These are phyloP conservation scores for Cassiopea xamachana DNA, from an alignment of 30 jellyfish, hydroid and myxozoan species.

Conservation along the genomic window DNA sequence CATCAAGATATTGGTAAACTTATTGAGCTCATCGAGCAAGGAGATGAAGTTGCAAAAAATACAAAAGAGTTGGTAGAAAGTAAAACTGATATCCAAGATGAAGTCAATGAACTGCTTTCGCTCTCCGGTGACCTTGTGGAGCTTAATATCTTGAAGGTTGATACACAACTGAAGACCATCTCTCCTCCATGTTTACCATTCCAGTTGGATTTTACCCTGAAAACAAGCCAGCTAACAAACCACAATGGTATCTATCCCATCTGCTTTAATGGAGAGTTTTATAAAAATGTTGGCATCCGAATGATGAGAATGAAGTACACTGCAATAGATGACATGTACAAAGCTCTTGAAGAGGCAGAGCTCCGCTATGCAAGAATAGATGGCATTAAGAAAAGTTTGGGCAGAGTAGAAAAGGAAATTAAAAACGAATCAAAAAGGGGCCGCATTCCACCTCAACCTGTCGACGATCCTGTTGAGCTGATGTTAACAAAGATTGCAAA, in stretches of 20 bases:
- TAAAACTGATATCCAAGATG: not conserved
- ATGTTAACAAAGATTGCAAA: not conserved
- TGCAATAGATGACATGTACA: constrained; percentile 22
- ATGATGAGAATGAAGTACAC: constrained; percentile 6
- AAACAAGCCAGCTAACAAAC: not conserved
- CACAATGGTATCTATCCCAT: not conserved
- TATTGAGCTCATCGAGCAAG: constrained; percentile 13
- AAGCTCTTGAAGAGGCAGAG: constrained; percentile 50
- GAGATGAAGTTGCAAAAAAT: constrained; percentile 4
- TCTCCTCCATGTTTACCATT: too few relatives aligned
- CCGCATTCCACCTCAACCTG: not conserved
- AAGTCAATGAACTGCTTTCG: not conserved
- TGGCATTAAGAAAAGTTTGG: constrained; percentile 7
- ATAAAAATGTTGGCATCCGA: constrained; percentile 33
- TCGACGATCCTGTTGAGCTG: not conserved
- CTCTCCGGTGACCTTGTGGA: not conserved
- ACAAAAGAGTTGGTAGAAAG: constrained; percentile 13
- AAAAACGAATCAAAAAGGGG: not conserved
- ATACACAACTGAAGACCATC: too few relatives aligned
- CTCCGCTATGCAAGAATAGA: not conserved
- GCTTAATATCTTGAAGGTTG: not conserved
- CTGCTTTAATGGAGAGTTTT: not conserved
- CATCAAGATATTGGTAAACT: not conserved
- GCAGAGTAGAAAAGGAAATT: constrained; percentile 5
- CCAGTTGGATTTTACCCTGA: not conserved